Percentiles rank a stretch among this genome's conserved stretches.
phyloP scores from a whole-genome alignment of 2,888 invertebrate species.

The Calameuta filiformis region DNA sequence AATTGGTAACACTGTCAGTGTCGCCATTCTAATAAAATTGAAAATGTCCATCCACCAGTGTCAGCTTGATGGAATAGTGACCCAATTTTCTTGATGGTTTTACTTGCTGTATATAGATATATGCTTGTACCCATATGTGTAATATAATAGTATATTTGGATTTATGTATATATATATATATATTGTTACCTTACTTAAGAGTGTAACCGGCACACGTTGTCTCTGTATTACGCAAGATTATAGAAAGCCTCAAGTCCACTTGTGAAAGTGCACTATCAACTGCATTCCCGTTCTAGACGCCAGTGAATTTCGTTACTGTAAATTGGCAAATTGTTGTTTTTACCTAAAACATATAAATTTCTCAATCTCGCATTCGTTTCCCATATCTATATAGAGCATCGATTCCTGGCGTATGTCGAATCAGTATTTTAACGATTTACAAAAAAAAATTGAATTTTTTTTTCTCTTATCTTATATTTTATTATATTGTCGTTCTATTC shows the following conservation, averaged over 20 bases:
- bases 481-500: no score
- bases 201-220: background rate
- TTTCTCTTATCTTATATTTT: no score
- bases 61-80: background rate
- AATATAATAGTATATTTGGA: no score
- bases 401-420: background rate
- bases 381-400: background rate
- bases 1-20: background rate
- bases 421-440: no score
- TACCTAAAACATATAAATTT: background rate
- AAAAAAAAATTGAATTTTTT: no score
- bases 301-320: constrained; percentile 3
- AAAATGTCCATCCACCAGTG: background rate
- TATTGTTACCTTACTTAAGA: background rate
- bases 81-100: background rate
- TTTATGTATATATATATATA: background rate
- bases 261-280: constrained; percentile 51
- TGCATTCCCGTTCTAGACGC: constrained; percentile 40
- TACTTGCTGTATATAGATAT: background rate
- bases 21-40: background rate
- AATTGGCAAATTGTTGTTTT: background rate
- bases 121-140: no score
- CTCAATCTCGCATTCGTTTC: background rate
- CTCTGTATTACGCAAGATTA: constrained; percentile 38
- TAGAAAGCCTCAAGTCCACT: constrained; percentile 42